These are phyloP conservation scores for Drosophila limbata DNA, from an alignment of 2,888 invertebrate species.

Conservation along the genomic window DNA sequence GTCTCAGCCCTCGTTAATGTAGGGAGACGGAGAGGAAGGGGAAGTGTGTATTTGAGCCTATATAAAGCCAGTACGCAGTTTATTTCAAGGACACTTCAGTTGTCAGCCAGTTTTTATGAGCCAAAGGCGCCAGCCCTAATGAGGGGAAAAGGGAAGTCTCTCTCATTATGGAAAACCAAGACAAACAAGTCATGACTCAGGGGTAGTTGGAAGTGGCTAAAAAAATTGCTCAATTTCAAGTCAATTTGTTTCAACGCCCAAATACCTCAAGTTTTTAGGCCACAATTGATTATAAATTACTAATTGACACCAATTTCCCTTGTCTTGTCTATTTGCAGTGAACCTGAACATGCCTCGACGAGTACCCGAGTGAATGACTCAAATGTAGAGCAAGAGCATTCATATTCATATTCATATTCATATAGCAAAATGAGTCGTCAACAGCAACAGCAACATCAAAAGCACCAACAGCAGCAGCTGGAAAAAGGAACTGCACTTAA, in stretches of 20 bases:
- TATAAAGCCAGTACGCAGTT: constrained; percentile 17
- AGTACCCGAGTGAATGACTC: constrained; percentile 28
- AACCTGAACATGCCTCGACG: constrained; percentile 19
- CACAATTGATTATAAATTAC: constrained; percentile 38
- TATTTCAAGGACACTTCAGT: constrained; percentile 32
- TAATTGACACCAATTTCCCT: constrained; percentile 35
- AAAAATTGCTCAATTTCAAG: constrained; percentile 1
- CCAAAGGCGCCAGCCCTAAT: constrained; percentile 34
- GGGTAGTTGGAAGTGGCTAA: neutral
- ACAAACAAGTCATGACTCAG: constrained; percentile 41
- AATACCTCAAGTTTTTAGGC: constrained; percentile 14
- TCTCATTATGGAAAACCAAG: constrained; percentile 36
- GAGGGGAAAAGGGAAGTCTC: constrained; percentile 1
- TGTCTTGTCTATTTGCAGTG: constrained; percentile 37
- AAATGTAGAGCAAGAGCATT: constrained; percentile 30
- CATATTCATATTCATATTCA: constrained; percentile 10
- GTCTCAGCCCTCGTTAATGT: neutral
- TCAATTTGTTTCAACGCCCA: constrained; percentile 13
- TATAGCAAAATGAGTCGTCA: constrained; percentile 22
- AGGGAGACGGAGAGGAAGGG: neutral
- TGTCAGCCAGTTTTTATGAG: constrained; percentile 41
- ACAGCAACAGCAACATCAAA: constrained; percentile 13
- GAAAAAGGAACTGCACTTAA: constrained; percentile 37
- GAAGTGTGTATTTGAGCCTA: neutral
- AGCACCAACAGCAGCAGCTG: constrained; percentile 33